phyloP scores from a whole-genome alignment of 2,888 invertebrate species.

The Rotaria macrura region DNA sequence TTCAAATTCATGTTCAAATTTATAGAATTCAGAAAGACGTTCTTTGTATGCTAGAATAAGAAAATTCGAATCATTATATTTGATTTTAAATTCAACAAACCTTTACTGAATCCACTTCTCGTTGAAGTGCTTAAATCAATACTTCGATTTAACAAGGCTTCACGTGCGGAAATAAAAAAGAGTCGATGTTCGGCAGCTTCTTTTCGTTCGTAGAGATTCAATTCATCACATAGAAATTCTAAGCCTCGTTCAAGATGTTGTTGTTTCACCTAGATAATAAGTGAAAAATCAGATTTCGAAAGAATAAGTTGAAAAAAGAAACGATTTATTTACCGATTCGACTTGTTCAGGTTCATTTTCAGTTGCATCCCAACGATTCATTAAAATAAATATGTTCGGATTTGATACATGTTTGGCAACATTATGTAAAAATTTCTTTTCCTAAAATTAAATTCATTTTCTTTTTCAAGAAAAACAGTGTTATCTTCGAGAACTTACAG shows the following conservation, averaged over 20 bases:
- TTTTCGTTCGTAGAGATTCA: slow-evolving; percentile 80
- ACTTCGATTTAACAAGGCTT: slow-evolving; percentile 63
- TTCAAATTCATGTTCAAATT: slow-evolving; percentile 95
- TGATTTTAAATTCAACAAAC: background rate
- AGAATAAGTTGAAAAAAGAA: background rate
- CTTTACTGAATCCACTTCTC: background rate
- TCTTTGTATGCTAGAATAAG: slow-evolving; percentile 72
- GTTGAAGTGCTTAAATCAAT: slow-evolving; percentile 21
- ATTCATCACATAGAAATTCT: slow-evolving; percentile 83
- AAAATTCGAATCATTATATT: background rate
- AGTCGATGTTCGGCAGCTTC: slow-evolving; percentile 75
- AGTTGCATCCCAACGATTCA: slow-evolving; percentile 98
- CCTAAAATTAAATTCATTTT: slow-evolving; percentile 55
- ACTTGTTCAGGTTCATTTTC: slow-evolving; percentile 81
- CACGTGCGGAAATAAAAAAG: slow-evolving; percentile 95
- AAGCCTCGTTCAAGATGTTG: slow-evolving; percentile 89
- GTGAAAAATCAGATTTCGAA: background rate
- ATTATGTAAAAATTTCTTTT: slow-evolving; percentile 98
- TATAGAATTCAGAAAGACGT: slow-evolving; percentile 90
- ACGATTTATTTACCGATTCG: slow-evolving; percentile 58
- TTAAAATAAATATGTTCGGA: slow-evolving; percentile 95
- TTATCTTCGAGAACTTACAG: slow-evolving; percentile 55
- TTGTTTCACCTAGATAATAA: slow-evolving; percentile 54
- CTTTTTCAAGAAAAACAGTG: background rate
- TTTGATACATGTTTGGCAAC: slow-evolving; percentile 88